Evolutionary conservation across 2,113 vertebrate genomes (phyloP).

Genomic region (Triplophysa tibetana): DNA sequence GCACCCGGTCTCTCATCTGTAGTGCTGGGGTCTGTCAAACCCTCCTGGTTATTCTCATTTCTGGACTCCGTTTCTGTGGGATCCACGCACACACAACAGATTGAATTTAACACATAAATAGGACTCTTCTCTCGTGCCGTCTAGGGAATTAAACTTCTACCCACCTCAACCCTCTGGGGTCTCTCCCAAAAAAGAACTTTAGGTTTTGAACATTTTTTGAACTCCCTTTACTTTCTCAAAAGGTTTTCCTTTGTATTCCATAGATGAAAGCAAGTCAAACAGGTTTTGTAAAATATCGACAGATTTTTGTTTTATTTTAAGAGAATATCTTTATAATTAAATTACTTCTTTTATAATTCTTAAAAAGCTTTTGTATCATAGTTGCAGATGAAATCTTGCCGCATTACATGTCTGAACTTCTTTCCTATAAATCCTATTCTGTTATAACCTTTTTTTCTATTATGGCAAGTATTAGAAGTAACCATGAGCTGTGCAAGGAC

Average conservation of each 20-base stretch:
- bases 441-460: too few species aligned
- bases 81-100: slow-evolving; percentile 37
- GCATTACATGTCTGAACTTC: background rate
- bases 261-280: too few species aligned
- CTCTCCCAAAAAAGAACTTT: too few species aligned
- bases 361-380: too few species aligned
- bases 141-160: background rate
- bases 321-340: too few species aligned
- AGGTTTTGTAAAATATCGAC: too few species aligned
- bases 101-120: background rate
- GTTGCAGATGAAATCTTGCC: background rate
- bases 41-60: background rate
- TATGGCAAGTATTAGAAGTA: background rate
- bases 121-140: background rate
- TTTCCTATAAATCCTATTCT: background rate
- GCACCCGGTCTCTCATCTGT: slow-evolving; percentile 15
- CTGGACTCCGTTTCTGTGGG: slow-evolving; percentile 2
- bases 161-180: background rate
- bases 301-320: too few species aligned
- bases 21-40: background rate
- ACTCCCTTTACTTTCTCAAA: too few species aligned
- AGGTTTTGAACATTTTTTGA: too few species aligned
- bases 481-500: background rate
- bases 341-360: too few species aligned
- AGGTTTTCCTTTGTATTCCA: too few species aligned